Evolutionary conservation across 2,888 invertebrate species (phyloP), one percentile per base, ranked within the genome.

Genomic region (Apocheima hispidaria): DNA sequence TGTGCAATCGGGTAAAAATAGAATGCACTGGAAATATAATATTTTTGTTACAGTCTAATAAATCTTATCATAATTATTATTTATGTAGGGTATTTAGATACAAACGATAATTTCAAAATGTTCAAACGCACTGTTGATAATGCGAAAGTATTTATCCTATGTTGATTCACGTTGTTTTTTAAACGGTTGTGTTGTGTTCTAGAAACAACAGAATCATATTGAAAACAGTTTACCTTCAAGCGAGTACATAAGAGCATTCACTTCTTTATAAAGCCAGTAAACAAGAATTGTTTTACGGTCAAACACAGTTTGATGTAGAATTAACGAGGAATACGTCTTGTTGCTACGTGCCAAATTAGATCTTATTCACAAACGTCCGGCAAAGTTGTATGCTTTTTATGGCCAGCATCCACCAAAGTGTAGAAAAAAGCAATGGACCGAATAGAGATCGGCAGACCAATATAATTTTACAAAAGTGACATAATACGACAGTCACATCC

Each of bases 161-260:
- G 21, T 28, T 60, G 53, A 51, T 55, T 51, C 51, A 55, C 26
- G 30, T 46, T 44, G 55, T 55, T 60, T 60, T 52, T 52, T 26
- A 46, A 56, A 28, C 26, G 55, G 55, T 48, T 41, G 23, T 52
- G 43, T 63, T 55, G 55, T 46, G 21, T 51, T 62, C 52, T 62
- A 57, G 60, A 56, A 56, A 35, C 36, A 50, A 51, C 46, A 46
- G 36, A 40, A 38, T 6, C 35, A 28, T 55, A 40, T 48, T 60
- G 38, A 53, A 56, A 56, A 61, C 61, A 48, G 55, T 56, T 61
- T 51, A 52, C 51, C 48, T 61, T 41, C 35, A 26, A 28, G 46
- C 33, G 46, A 2, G 50, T 56, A 51, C 33, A 61, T 46, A 43
- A 46, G 51, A 46, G 35, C 61, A 56, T 56, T 61, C 51, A 56